phyloP scores from a whole-genome alignment of 2,888 invertebrate species.

The Pammene aurita region DNA sequence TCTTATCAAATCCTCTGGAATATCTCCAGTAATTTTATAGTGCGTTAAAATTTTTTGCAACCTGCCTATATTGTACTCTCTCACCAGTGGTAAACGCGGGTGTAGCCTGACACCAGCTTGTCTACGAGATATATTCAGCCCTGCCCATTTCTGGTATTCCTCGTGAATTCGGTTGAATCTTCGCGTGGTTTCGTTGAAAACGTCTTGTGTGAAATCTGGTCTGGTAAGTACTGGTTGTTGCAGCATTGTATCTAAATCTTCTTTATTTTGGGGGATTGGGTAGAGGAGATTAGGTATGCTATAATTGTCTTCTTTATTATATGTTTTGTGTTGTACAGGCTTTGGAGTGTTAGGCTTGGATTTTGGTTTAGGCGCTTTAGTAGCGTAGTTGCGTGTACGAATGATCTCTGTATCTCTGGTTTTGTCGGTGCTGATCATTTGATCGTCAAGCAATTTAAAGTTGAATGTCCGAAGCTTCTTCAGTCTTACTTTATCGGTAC shows the following conservation, averaged over 20 bases:
- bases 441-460: not conserved
- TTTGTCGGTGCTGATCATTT: not conserved
- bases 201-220: not conserved
- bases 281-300: not conserved
- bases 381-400: not conserved
- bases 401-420: no score
- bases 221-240: not conserved
- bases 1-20: not conserved
- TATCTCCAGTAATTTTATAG: not conserved
- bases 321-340: no score
- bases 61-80: rapidly evolving
- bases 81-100: rapidly evolving
- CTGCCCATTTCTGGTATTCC: not conserved
- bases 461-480: not conserved
- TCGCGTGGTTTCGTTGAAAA: not conserved
- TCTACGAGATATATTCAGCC: not conserved
- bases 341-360: not conserved
- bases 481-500: not conserved
- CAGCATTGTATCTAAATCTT: not conserved
- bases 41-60: not conserved
- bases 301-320: not conserved
- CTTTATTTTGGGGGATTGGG: not conserved
- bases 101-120: not conserved
- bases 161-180: constrained; percentile 4
- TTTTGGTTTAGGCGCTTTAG: not conserved